Base-by-base conservation (phyloP, 2,888 invertebrate species). In the Eristalis intricaria region DNA sequence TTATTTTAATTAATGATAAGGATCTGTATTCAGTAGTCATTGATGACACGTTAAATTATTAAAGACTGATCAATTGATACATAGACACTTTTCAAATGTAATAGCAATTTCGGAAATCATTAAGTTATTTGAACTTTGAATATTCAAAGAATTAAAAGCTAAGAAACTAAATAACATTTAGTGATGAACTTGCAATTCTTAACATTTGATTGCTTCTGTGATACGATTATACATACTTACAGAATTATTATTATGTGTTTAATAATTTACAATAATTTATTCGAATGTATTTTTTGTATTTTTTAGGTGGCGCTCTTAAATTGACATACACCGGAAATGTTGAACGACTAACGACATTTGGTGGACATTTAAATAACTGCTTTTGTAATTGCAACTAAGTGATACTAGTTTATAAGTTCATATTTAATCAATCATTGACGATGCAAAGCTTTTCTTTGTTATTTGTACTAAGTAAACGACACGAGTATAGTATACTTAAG, bases 281-380 rank as follows among this genome's bases (percentile, higher is more conserved):
- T 77, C 56, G 19, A 60, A 61, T 63, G 23, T 71, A n/a, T n/a
- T 82, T 56, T 35, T 68, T 70, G 79, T 69, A 26, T 63, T 66
- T 90, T 90, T 19, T 88, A 90, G 90, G 90, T 90, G 90, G 90
- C 90, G 90, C 77, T 90, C 90, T 70, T 90, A 89, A 89, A 23
- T 11, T 35, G 43, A 73, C 8, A 50, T 8, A 8, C 19, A 11
- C 19, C 43, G 19, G 19, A 50, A 35, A 79, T 29, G 38, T 22
- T 32, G 64, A 56, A 23, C 35, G 23, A 69, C 8, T 29, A 71
- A n/a, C n/a, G n/a, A n/a, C 50, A 35, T 32, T 32, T 29, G n/a
- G 56, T 74, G 74, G 15, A 63, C 19, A 11, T 23, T 61, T 64
- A 19, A 5, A 35, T 35, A 63, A 50, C 65, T 78, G 69, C 64